phyloP scores from a whole-genome alignment of 2,888 invertebrate species.

The Megastigmus dorsalis region DNA sequence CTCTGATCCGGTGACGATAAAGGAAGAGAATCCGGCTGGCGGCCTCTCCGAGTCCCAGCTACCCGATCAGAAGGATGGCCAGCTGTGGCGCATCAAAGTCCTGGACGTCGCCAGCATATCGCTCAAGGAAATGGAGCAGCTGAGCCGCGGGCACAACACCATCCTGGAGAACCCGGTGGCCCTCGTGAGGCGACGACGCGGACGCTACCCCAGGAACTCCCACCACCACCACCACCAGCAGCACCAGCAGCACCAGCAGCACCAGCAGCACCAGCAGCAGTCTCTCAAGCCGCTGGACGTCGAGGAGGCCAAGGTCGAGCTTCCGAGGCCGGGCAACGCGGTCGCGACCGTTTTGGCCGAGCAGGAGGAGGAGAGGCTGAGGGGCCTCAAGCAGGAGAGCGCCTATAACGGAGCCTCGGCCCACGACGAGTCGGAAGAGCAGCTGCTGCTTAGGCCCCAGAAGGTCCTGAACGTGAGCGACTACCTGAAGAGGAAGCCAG shows the following conservation, averaged over 20 bases:
- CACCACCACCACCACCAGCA: too few relatives aligned
- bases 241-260: too few relatives aligned
- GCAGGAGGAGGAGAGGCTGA: constrained; percentile 29
- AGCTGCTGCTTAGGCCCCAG: constrained; percentile 27
- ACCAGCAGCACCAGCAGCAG: too few relatives aligned
- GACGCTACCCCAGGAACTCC: neutral
- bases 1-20: too few relatives aligned
- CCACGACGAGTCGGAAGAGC: neutral
- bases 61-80: constrained; percentile 2
- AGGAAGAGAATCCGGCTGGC: too few relatives aligned
- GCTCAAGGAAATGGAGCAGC: constrained; percentile 47
- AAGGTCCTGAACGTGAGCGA: constrained; percentile 18
- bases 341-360: constrained; percentile 45
- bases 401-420: constrained; percentile 2
- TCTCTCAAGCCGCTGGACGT: neutral
- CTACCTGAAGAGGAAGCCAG: constrained; percentile 32
- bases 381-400: too few relatives aligned
- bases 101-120: constrained; percentile 51
- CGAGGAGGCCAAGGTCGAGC: neutral
- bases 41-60: neutral
- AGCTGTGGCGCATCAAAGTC: constrained; percentile 34
- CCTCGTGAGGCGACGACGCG: neutral
- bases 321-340: constrained; percentile 44
- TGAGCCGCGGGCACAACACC: constrained; percentile 16
- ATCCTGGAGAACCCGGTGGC: constrained; percentile 44